Base-by-base conservation (phyloP, 2,888 invertebrate species). In the Hylaea fasciaria region DNA sequence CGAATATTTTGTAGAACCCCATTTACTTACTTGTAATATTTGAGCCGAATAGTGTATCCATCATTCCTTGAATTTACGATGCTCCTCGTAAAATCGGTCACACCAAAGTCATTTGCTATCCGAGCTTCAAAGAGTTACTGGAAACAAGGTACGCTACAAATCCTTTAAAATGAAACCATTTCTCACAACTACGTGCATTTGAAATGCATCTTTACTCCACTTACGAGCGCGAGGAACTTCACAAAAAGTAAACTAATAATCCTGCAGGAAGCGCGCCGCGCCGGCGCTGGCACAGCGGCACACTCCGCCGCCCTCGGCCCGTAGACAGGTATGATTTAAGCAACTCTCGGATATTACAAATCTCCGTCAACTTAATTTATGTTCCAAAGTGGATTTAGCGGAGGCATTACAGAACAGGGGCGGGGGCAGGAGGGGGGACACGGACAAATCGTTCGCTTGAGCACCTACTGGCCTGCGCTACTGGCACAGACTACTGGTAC, bases 361-460 rank as follows among this genome's bases (percentile, higher is more conserved):
- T 70, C 66, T 62, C 62, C 56, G 61, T 67, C 58, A 66, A 66
- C 58, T 62, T 64, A 66, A 68, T 68, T 62, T 55, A 66, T 63
- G 64, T 69, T 64, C 60, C 53, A 50, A 59, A 59, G 62, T 64
- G 62, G 62, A 64, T 62, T 65, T 56, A 60, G 53, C 49, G 49
- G 32, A 62, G 52, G 32, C 9, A 32, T 32, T 32, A 32, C 32
- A 32, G 32, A 32, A 9, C 1, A 32, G 9, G 32, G 10, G 32
- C 9, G 10, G 9, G 32, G 10, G 10, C 10, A 22, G 9, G 14
- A 17, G 40, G 29, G 37, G 7, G 45, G 63, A 60, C 59, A 46
- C 29, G 49, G 49, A 65, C 59, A 57, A 59, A 65, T 64, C 46
- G 55, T 50, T 54, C 44, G 57, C 53, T 62, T 41, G 62, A 55